Evolutionary conservation across 2,113 vertebrate species (phyloP), one percentile per base, ranked within the genome.

Genomic region (Thamnaconus septentrionalis): DNA sequence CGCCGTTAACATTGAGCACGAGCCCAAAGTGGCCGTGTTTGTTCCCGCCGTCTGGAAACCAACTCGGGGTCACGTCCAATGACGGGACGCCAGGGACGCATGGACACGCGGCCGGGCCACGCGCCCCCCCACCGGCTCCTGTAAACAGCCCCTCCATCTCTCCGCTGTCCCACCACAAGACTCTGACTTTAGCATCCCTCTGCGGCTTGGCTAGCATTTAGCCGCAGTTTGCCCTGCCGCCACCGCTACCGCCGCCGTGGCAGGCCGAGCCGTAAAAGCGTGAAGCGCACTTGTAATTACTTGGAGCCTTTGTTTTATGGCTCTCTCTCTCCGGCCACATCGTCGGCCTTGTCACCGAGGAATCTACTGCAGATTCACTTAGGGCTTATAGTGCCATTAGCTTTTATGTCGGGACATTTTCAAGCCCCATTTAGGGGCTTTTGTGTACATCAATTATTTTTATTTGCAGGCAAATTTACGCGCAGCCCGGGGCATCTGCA

Each of bases 1-100:
- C 82, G 55, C 84, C 86, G 89, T 91, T 88, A 90, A 87, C 76
- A 85, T 83, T 86, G 86, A 85, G 78, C 79, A 45, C 76, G 62
- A 61, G 78, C 71, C 82, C 79, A 74, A 82, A 81, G 82, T 77
- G 77, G 78, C 71, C 76, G 12, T 85, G 81, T 87, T 86, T 86
- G 82, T 86, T 84, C 79, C 71, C 78, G 81, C 74, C 82, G 71
- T 69, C 42, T 44, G 71, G 69, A 75, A 82, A 76, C 84, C 80
- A 84, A 85, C 78, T 72, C n/a, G 3, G 18, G 84, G 78, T 81
- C 83, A 78, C 73, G 84, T 80, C 78, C 76, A 81, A 82, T 80
- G 79, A 85, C 84, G 78, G 82, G 63, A 67, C 42, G 3, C 8
- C 5, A 2, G 69, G 72, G 70, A 66, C 77, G 44, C 55, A 71